Conservation (phyloP, 2,797 vertebrate genomes). For the Chrosomus eos region DNA sequence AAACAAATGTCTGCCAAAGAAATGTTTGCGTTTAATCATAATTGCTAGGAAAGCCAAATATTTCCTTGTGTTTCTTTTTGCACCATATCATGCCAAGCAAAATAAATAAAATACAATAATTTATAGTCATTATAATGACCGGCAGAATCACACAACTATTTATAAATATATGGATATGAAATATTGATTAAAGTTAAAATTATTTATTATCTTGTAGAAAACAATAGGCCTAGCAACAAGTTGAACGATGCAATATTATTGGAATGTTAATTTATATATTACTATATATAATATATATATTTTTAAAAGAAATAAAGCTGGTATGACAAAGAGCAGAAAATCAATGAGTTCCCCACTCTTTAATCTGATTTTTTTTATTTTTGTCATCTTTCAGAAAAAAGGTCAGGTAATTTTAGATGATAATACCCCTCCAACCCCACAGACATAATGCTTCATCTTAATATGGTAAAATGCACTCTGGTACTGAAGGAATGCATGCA, state of each 20-base stretch:
- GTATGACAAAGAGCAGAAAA: background rate
- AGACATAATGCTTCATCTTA: background rate
- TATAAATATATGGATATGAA: background rate
- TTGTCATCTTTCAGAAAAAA: background rate
- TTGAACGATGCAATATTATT: background rate
- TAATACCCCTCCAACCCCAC: too few relatives aligned
- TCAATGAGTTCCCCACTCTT: background rate
- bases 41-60: background rate
- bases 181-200: background rate
- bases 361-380: background rate
- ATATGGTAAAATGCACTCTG: background rate
- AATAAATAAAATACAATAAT: background rate
- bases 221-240: background rate
- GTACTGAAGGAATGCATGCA: background rate
- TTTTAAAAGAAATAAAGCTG: background rate
- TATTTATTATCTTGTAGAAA: background rate
- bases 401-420: background rate
- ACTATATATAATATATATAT: background rate
- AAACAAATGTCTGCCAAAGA: background rate
- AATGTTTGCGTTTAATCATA: background rate
- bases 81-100: background rate
- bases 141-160: too few relatives aligned
- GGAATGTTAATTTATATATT: too few relatives aligned
- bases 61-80: slow-evolving; percentile 1
- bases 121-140: too few relatives aligned